Evolutionary conservation across 1,140 invertebrate species (phyloP).

Genomic region (Zaprionus tsacasi): DNA sequence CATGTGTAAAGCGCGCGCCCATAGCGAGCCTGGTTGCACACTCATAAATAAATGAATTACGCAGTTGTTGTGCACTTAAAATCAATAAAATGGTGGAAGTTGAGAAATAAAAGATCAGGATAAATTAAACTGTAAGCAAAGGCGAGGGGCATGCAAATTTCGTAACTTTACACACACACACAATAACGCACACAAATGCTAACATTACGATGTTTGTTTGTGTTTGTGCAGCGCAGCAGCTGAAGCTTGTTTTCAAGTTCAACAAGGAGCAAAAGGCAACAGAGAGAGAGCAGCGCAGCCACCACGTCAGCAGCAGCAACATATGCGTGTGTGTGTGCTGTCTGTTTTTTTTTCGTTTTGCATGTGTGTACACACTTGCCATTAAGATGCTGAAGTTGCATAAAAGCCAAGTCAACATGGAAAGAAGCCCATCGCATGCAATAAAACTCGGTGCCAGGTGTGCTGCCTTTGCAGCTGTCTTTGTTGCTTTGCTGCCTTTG

Average conservation of each 20-base stretch:
- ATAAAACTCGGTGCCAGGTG: slow-evolving; percentile 45
- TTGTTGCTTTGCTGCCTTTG: slow-evolving; percentile 7
- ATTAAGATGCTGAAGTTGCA: slow-evolving; percentile 67
- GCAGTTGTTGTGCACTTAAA: neutral
- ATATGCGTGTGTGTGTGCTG: slow-evolving; percentile 9
- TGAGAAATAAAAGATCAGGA: neutral
- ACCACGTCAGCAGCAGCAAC: slow-evolving; percentile 7
- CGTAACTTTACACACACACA: slow-evolving; percentile 10
- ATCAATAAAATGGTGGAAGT: neutral
- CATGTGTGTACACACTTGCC: slow-evolving; percentile 37
- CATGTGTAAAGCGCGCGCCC: slow-evolving; percentile 1
- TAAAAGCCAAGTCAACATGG: slow-evolving; percentile 48
- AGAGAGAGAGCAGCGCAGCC: neutral
- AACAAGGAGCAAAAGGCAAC: slow-evolving; percentile 35
- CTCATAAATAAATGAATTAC: slow-evolving; percentile 13
- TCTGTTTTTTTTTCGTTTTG: too few relatives aligned
- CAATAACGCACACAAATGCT: neutral
- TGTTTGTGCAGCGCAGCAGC: slow-evolving; percentile 18
- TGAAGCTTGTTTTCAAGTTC: slow-evolving; percentile 46
- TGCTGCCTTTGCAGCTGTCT: neutral
- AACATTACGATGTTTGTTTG: neutral
- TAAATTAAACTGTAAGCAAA: neutral
- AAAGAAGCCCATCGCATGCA: slow-evolving; percentile 51
- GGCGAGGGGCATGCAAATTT: slow-evolving; percentile 9
- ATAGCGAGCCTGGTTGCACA: neutral